Evolutionary conservation across 2,888 invertebrate species (phyloP), one percentile per base, ranked within the genome.

Genomic region (Gymnoscelis rufifasciata): DNA sequence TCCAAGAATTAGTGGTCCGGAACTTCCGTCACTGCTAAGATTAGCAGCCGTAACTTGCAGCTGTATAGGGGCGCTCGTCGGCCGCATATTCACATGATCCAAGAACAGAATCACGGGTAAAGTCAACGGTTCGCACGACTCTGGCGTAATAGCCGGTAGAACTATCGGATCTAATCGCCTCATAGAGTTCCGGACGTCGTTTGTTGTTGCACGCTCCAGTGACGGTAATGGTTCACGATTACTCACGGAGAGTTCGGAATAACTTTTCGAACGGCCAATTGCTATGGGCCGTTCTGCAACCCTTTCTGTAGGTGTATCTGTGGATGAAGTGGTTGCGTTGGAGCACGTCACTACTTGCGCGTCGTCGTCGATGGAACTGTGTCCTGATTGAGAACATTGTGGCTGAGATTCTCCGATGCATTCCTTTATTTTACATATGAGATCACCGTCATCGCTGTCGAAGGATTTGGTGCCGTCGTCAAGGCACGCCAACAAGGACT

Each of bases 31-130:
- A 41, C 70, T 75, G 53, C 75, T 84, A n/a, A 87, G 62, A 68
- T 86, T 86, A 1, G 86, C 82, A 13, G 87, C 83, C 10, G 86
- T 83, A 31, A 87, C 81, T 71, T 87, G 87, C 52, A 87, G 66
- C 59, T 87, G 87, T 64, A 88, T 82, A 1, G 88, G 88, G 7
- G 86, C 83, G 59, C 84, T 87, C 0, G 84, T 84, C 23, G 88
- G 88, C 28, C 87, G 68, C 76, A 84, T 75, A 47, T 87, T 83
- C 30, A 84, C 79, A 51, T 86, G 79, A 58, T 88, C 88, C 52
- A 88, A 64, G 59, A 88, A 88, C 35, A 88, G 66, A 63, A 88
- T 86, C 36, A 88, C 88, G 31, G 88, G 88, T 52, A 88, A 62
- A 8, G 88, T 88, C 28, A 88, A 62, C 14, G 79, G 80, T 54